Conservation (phyloP, 1,140 invertebrate genomes). For the Diabrotica virgifera region DNA sequence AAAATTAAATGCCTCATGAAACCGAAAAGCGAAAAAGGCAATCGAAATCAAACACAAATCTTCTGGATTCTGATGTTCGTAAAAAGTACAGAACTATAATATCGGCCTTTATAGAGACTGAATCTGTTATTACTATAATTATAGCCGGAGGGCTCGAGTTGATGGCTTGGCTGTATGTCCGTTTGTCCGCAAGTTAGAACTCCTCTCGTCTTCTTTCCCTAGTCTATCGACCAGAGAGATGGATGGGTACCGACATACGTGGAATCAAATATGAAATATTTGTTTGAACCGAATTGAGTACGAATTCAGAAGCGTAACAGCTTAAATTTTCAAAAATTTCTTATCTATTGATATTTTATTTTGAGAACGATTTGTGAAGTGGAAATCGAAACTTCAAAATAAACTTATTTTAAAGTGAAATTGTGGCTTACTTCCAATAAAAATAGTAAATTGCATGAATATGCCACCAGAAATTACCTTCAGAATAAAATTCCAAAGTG, state of each 20-base stretch:
- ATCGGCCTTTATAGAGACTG: conserved; percentile 38
- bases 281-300: background rate
- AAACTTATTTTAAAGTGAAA: too few relatives aligned
- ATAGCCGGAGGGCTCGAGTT: conserved; percentile 33
- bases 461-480: too few relatives aligned
- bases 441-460: too few relatives aligned
- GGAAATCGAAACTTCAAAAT: too few relatives aligned
- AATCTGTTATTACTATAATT: conserved; percentile 45
- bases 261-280: background rate
- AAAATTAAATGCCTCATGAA: conserved; percentile 5
- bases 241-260: background rate
- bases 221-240: background rate
- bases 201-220: background rate
- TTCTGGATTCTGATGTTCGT: conserved; percentile 15
- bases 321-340: too few relatives aligned
- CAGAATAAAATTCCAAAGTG: too few relatives aligned
- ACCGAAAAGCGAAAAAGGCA: conserved; percentile 6
- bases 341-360: too few relatives aligned
- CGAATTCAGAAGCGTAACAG: background rate
- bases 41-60: conserved; percentile 14
- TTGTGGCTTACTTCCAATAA: too few relatives aligned
- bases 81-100: conserved; percentile 40
- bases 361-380: too few relatives aligned
- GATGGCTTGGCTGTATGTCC: conserved; percentile 32
- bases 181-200: conserved; percentile 19